Evolutionary conservation across 2,113 vertebrate species (phyloP).

Genomic region (Cairina moschata): DNA sequence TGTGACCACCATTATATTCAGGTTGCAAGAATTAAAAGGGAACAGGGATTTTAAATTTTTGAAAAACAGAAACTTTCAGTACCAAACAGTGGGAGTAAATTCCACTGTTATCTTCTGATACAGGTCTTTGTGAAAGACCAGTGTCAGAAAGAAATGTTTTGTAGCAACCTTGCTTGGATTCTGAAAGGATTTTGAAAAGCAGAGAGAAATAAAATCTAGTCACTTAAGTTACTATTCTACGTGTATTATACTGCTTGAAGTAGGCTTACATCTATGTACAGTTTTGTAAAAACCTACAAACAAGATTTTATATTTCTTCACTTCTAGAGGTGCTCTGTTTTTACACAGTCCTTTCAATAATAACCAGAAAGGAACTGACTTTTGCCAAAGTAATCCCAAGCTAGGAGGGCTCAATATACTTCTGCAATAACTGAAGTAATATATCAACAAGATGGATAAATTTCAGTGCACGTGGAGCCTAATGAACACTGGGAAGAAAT

Average conservation of each 20-base stretch:
- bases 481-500: not conserved
- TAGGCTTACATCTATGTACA: not conserved
- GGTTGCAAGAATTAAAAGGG: not conserved
- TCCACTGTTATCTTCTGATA: not conserved
- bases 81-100: not conserved
- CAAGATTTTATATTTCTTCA: not conserved
- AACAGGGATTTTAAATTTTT: not conserved
- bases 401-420: not conserved
- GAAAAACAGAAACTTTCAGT: not conserved
- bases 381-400: not conserved
- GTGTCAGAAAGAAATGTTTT: not conserved
- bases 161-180: not conserved
- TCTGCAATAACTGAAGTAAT: not conserved
- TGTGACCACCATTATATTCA: rapidly evolving
- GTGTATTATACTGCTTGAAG: not conserved
- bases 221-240: not conserved
- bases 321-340: not conserved
- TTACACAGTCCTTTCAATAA: not conserved
- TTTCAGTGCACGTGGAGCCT: not conserved
- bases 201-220: not conserved
- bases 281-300: not conserved
- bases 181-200: not conserved
- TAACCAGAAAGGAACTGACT: not conserved
- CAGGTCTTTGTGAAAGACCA: not conserved
- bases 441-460: not conserved